A percentile compares a stretch with the other conserved stretches of the same genome.
phyloP scores from a whole-genome alignment of 2,797 vertebrate species.

The Capromys pilorides region DNA sequence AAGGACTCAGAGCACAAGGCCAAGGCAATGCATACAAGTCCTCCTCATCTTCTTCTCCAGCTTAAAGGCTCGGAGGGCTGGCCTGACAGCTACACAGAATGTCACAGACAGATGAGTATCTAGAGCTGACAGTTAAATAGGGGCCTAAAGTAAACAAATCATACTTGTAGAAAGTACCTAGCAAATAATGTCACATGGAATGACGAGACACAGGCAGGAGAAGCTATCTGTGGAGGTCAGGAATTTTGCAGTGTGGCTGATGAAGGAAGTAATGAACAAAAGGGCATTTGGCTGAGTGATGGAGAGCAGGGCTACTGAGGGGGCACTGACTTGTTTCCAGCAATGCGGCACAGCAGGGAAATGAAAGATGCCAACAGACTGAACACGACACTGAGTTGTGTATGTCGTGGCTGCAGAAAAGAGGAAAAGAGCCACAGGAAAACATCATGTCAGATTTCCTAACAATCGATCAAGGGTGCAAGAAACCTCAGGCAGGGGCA shows the following conservation, averaged over 20 bases:
- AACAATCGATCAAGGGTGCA: background rate
- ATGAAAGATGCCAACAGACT: background rate
- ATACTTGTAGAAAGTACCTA: background rate
- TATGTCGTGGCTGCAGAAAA: background rate
- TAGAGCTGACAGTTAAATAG: background rate
- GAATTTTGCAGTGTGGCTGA: background rate
- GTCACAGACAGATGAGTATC: background rate
- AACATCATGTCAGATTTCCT: background rate
- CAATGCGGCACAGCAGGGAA: background rate
- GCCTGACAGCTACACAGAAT: background rate
- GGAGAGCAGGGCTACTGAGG: background rate
- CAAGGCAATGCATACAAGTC: background rate
- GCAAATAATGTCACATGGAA: background rate
- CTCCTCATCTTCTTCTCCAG: background rate
- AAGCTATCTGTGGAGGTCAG: background rate
- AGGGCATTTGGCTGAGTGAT: background rate
- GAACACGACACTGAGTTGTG: background rate
- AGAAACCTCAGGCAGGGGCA: background rate
- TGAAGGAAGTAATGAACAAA: background rate
- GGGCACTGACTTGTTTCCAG: background rate
- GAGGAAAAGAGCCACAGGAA: background rate
- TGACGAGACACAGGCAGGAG: background rate
- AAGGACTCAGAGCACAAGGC: background rate
- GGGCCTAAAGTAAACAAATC: background rate
- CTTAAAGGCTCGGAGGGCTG: background rate